Evolutionary conservation across 2,113 vertebrate species (phyloP).

Genomic region (Phalacrocorax pelagicus): DNA sequence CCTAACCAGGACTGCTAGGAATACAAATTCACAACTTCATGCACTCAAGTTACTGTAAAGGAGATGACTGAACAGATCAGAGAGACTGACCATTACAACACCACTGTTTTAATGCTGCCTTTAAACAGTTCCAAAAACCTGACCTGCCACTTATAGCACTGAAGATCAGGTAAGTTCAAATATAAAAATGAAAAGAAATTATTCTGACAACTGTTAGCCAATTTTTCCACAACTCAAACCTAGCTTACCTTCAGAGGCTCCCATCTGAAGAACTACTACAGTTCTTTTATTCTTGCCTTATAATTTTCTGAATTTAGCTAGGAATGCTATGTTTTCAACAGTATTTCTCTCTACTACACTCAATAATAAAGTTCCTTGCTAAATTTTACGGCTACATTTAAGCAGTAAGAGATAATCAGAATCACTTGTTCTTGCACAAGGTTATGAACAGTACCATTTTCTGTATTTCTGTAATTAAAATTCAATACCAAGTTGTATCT

Average conservation of each 20-base stretch:
- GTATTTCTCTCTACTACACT: background rate
- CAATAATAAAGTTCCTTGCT: background rate
- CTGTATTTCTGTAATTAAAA: background rate
- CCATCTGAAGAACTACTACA: background rate
- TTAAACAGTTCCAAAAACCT: background rate
- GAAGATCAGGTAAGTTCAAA: background rate
- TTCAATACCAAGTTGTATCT: background rate
- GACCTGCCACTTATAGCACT: background rate
- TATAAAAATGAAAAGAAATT: background rate
- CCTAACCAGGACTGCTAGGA: background rate
- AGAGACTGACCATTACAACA: background rate
- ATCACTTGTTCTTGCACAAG: background rate
- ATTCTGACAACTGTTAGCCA: background rate
- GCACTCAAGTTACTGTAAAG: background rate
- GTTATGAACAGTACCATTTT: background rate
- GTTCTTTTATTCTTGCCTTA: background rate
- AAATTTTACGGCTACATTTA: background rate
- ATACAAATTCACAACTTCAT: background rate
- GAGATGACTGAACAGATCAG: background rate
- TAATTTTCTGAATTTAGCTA: background rate
- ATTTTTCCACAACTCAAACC: background rate
- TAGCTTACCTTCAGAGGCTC: background rate
- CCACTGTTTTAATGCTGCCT: background rate
- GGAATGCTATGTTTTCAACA: background rate
- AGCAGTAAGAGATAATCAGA: background rate